A percentile compares a stretch with the other conserved stretches of the same genome.
These are phyloP conservation scores for Caenorhabditis sp. DNA, from an alignment of 2,888 invertebrate species.

Conservation along the genomic window DNA sequence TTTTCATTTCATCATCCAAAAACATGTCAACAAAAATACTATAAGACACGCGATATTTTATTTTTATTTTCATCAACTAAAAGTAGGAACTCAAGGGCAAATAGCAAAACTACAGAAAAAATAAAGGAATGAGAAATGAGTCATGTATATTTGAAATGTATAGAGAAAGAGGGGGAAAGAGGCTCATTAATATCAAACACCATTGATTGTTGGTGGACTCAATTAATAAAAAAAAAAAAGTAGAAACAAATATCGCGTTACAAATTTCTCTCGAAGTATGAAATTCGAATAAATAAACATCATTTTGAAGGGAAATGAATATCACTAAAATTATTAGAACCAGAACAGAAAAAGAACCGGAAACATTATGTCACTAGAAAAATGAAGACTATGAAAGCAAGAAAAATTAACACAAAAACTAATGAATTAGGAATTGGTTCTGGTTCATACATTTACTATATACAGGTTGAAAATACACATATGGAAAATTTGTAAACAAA, in stretches of 20 bases:
- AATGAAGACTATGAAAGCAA: too few species aligned
- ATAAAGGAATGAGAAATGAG: too few species aligned
- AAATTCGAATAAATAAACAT: not conserved
- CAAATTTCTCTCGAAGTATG: not conserved
- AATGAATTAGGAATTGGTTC: too few species aligned
- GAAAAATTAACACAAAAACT: too few species aligned
- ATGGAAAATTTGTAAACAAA: too few species aligned
- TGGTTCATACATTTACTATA: too few species aligned
- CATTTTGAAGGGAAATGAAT: too few species aligned
- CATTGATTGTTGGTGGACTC: not conserved
- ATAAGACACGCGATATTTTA: not conserved
- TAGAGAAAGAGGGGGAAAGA: not conserved
- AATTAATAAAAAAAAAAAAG: not conserved
- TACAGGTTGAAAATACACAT: too few species aligned
- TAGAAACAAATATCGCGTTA: not conserved
- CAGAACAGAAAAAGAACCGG: too few species aligned
- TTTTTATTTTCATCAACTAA: not conserved
- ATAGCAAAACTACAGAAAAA: not conserved
- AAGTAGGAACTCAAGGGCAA: not conserved
- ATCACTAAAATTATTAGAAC: too few species aligned
- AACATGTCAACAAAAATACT: not conserved
- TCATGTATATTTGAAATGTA: not conserved
- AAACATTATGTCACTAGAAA: too few species aligned
- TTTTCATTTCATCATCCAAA: not conserved
- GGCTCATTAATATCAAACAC: not conserved